Percentiles rank a stretch among this genome's conserved stretches.
These are phyloP conservation scores for Frankliniella fusca DNA, from an alignment of 2,888 invertebrate genomes.

Conservation along the genomic window DNA sequence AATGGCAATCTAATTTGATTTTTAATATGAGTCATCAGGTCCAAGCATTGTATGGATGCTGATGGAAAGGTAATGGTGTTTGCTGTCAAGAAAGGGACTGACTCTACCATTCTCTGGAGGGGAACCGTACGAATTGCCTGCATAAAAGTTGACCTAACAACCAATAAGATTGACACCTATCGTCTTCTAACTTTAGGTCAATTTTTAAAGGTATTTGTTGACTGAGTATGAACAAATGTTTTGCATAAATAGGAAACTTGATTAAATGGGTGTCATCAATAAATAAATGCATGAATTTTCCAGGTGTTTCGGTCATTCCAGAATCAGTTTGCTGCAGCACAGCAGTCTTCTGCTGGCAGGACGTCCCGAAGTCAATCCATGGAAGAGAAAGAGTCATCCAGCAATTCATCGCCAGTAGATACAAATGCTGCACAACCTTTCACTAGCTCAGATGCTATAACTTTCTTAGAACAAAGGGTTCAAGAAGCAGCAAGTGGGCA, in stretches of 20 bases:
- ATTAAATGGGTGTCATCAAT: no score
- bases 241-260: no score
- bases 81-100: slow-evolving; percentile 61
- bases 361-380: neutral
- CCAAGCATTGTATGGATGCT: slow-evolving; percentile 57
- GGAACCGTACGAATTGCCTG: slow-evolving; percentile 63
- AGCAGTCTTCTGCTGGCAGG: slow-evolving; percentile 28
- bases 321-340: slow-evolving; percentile 34
- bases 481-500: slow-evolving; percentile 30
- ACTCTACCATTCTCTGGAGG: slow-evolving; percentile 63
- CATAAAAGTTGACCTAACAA: slow-evolving; percentile 55
- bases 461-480: slow-evolving; percentile 41
- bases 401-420: neutral
- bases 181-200: slow-evolving; percentile 59
- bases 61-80: slow-evolving; percentile 62
- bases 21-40: slow-evolving; percentile 46
- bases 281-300: neutral
- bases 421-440: neutral
- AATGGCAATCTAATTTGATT: slow-evolving; percentile 28
- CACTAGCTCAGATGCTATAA: slow-evolving; percentile 27
- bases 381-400: neutral
- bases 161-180: slow-evolving; percentile 55
- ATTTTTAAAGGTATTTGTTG: slow-evolving; percentile 55
- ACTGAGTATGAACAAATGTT: no score
- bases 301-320: slow-evolving; percentile 39